Conservation (phyloP, 2,113 vertebrate species). For the Mastomys coucha region DNA sequence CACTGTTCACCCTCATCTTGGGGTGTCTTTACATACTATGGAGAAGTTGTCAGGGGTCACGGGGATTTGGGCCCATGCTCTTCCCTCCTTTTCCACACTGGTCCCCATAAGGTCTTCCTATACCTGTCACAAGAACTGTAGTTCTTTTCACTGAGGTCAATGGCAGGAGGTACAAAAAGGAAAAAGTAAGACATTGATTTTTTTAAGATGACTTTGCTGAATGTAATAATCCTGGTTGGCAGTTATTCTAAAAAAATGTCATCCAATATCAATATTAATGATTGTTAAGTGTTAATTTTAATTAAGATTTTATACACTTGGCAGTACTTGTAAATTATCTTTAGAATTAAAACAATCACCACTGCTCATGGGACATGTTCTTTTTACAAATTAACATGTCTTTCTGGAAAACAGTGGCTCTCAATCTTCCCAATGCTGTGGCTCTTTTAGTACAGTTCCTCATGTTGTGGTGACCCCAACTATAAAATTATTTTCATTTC, state of each 20-base stretch:
- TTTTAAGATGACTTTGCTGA: background rate
- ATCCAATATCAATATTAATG: background rate
- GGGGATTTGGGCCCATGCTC: background rate
- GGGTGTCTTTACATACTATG: background rate
- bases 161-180: background rate
- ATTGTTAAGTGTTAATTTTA: background rate
- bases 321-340: background rate
- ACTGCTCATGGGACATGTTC: background rate
- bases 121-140: background rate
- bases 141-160: background rate
- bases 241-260: background rate
- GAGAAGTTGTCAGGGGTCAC: background rate
- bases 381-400: background rate
- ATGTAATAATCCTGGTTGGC: background rate
- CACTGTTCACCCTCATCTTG: background rate
- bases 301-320: background rate
- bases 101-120: background rate
- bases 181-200: background rate
- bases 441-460: background rate
- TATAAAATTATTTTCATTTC: background rate
- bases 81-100: background rate
- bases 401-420: background rate
- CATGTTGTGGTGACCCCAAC: background rate
- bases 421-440: background rate
- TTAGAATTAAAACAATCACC: background rate